phyloP scores from a whole-genome alignment of 2,888 invertebrate genomes.

The Toxonevra muliebris region DNA sequence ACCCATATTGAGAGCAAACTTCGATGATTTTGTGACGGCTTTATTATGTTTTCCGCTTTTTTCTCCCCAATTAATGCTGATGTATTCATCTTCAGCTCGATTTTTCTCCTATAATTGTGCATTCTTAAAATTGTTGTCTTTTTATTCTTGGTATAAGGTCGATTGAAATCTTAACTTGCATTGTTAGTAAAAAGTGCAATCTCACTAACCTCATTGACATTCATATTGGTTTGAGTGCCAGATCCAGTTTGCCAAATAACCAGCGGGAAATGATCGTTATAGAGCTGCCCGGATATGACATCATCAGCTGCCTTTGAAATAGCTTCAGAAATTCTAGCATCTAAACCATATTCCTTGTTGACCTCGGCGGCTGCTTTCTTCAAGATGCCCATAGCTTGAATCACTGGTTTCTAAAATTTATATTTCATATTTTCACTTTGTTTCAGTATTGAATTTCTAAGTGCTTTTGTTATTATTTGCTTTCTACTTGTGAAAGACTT shows the following conservation, averaged over 20 bases:
- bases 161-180: too few species aligned
- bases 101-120: too few species aligned
- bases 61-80: too few species aligned
- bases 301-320: conserved; percentile 93
- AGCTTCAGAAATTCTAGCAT: conserved; percentile 85
- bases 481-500: conserved; percentile 55
- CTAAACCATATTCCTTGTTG: conserved; percentile 92
- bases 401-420: conserved; percentile 79
- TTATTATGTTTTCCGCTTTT: too few species aligned
- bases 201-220: conserved; percentile 86
- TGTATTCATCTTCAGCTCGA: too few species aligned
- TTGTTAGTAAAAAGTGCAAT: too few species aligned
- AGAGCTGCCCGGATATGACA: conserved; percentile 91
- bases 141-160: too few species aligned
- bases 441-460: too few species aligned
- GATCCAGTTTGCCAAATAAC: conserved; percentile 99
- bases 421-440: too few species aligned
- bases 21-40: too few species aligned
- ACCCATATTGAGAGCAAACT: too few species aligned
- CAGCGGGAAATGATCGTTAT: conserved; percentile 95
- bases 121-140: too few species aligned
- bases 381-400: conserved; percentile 93
- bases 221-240: conserved; percentile 99
- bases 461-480: background rate
- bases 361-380: conserved; percentile 98